phyloP scores from a whole-genome alignment of 2,888 invertebrate genomes.

The Ethmia dodecea region DNA sequence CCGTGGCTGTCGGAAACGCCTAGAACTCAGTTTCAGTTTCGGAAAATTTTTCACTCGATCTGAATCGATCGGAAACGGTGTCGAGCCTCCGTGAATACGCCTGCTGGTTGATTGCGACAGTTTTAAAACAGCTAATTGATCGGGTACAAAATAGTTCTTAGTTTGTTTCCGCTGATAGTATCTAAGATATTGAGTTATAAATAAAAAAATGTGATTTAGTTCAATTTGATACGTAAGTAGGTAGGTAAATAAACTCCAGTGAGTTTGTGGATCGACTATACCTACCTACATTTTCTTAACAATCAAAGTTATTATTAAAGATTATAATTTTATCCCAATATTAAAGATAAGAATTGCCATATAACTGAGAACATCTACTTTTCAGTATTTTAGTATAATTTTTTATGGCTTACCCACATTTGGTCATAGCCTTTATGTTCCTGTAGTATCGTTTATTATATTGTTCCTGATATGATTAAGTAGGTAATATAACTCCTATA shows the following conservation, averaged over 20 bases:
- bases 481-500: no score
- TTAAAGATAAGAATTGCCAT: not conserved
- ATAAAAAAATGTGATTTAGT: not conserved
- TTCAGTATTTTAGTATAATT: not conserved
- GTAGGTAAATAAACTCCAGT: not conserved
- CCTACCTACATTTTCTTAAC: not conserved
- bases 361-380: not conserved
- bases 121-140: not conserved
- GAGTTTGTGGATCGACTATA: not conserved
- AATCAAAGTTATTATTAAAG: not conserved
- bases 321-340: not conserved
- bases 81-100: not conserved
- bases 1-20: no score
- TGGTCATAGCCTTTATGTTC: no score
- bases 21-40: no score
- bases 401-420: no score
- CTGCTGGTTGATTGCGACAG: not conserved
- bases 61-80: no score
- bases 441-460: no score
- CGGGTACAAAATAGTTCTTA: not conserved
- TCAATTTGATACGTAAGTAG: not conserved
- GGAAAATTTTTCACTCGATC: no score
- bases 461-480: no score
- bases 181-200: no score
- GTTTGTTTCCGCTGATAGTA: not conserved